Evolutionary conservation across 1,140 invertebrate species (phyloP).

Genomic region (Drosophila erecta): DNA sequence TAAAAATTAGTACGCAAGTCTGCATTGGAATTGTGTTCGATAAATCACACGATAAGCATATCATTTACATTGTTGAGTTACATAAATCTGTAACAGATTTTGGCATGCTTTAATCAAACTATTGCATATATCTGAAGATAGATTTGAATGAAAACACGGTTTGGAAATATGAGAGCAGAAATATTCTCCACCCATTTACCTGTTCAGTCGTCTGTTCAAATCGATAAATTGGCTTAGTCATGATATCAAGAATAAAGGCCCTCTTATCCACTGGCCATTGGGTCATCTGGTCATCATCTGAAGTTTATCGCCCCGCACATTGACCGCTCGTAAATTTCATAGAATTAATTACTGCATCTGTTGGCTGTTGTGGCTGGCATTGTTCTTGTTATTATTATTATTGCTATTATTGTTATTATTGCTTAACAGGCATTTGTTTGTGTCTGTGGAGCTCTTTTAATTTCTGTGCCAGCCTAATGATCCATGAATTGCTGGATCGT

Average conservation of each 20-base stretch:
- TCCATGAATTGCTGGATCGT: slow-evolving; percentile 62
- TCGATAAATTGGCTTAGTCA: slow-evolving; percentile 26
- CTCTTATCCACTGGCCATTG: slow-evolving; percentile 18
- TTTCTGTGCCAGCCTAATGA: slow-evolving; percentile 62
- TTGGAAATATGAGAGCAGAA: too few species aligned
- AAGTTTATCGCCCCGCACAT: slow-evolving; percentile 27
- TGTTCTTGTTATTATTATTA: slow-evolving; percentile 28
- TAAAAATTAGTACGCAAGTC: slow-evolving; percentile 38
- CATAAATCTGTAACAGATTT: slow-evolving; percentile 10
- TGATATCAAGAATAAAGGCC: not conserved
- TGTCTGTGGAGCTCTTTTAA: slow-evolving; percentile 45
- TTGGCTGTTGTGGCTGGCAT: slow-evolving; percentile 11
- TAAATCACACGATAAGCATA: slow-evolving; percentile 37
- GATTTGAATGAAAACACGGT: not conserved
- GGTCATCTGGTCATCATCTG: slow-evolving; percentile 46
- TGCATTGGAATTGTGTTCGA: slow-evolving; percentile 35
- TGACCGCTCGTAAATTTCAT: slow-evolving; percentile 51
- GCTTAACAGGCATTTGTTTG: slow-evolving; percentile 28
- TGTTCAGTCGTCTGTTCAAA: slow-evolving; percentile 4
- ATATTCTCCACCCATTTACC: not conserved
- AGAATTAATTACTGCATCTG: slow-evolving; percentile 57
- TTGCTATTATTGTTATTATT: slow-evolving; percentile 65
- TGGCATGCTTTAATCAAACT: too few species aligned
- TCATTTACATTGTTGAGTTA: slow-evolving; percentile 28
- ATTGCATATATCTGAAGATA: not conserved